phyloP scores from a whole-genome alignment of 2,888 invertebrate genomes.

The Drosophila barbarae region DNA sequence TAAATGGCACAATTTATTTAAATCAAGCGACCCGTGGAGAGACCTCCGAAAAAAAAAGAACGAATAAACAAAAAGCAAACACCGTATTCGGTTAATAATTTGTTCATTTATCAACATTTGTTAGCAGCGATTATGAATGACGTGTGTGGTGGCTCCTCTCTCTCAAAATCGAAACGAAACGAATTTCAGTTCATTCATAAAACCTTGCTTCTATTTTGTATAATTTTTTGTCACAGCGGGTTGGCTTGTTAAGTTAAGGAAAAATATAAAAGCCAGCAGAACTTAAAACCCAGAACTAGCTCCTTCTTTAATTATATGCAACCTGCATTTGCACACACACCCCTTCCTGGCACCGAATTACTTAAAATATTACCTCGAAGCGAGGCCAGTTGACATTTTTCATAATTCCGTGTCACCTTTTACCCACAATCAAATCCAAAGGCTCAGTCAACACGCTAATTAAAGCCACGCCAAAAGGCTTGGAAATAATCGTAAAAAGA shows the following conservation, averaged over 20 bases:
- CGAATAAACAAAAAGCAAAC: slow-evolving; percentile 10
- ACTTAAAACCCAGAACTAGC: not conserved
- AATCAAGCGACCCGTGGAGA: slow-evolving; percentile 53
- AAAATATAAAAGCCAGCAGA: not conserved
- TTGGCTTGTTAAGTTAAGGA: slow-evolving; percentile 4
- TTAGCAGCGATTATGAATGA: slow-evolving; percentile 73
- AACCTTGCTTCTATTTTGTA: slow-evolving; percentile 40
- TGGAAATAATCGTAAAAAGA: slow-evolving; percentile 4
- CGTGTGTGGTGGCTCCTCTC: slow-evolving; percentile 53
- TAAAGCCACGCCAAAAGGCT: slow-evolving; percentile 61
- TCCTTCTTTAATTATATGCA: slow-evolving; percentile 6
- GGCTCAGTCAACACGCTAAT: slow-evolving; percentile 55
- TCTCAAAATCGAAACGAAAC: slow-evolving; percentile 12
- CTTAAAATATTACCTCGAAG: slow-evolving; percentile 26
- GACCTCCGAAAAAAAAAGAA: slow-evolving; percentile 32
- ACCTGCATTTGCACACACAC: slow-evolving; percentile 10
- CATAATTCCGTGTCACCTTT: slow-evolving; percentile 40
- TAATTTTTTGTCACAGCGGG: slow-evolving; percentile 25
- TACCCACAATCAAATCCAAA: slow-evolving; percentile 16
- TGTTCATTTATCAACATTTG: slow-evolving; percentile 74
- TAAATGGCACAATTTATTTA: slow-evolving; percentile 72
- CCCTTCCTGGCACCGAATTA: slow-evolving; percentile 29
- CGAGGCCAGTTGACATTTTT: slow-evolving; percentile 55
- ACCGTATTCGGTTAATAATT: slow-evolving; percentile 63
- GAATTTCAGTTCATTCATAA: slow-evolving; percentile 60